phyloP scores from a whole-genome alignment of 2,888 invertebrate species.

The Serripes groenlandicus region DNA sequence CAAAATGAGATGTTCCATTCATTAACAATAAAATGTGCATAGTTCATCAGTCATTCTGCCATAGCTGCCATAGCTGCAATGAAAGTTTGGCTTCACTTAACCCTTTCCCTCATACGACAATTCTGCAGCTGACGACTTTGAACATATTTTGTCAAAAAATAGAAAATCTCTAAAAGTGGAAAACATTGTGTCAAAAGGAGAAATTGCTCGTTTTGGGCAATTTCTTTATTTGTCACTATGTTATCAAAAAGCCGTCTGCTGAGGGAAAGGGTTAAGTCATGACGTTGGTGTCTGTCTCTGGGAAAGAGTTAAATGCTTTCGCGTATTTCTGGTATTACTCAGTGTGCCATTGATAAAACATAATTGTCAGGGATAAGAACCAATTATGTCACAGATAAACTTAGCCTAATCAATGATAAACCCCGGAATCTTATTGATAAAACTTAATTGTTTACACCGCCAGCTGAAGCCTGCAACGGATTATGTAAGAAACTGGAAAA shows the following conservation, averaged over 20 bases:
- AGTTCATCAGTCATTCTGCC: too few species aligned
- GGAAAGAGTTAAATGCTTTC: not conserved
- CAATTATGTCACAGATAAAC: constrained; percentile 18
- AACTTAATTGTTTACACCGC: constrained; percentile 19
- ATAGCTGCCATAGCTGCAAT: too few species aligned
- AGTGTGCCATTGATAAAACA: constrained; percentile 20
- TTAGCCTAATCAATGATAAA: constrained; percentile 7
- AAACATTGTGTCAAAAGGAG: not conserved
- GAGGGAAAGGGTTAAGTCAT: not conserved
- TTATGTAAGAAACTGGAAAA: too few species aligned
- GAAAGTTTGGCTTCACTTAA: too few species aligned
- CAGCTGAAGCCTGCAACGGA: not conserved
- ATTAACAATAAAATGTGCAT: too few species aligned
- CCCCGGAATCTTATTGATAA: constrained; percentile 12
- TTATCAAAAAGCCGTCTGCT: not conserved
- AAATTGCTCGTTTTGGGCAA: not conserved
- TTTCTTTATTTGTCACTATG: not conserved
- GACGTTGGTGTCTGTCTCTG: too few species aligned
- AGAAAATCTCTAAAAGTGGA: too few species aligned
- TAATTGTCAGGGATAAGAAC: constrained; percentile 18
- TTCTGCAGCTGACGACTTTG: too few species aligned
- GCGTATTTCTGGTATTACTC: constrained; percentile 2
- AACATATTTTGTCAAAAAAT: too few species aligned
- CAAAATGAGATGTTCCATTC: too few species aligned
- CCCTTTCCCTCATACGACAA: too few species aligned